phyloP scores from a whole-genome alignment of 2,113 vertebrate genomes.

The Coreoperca whiteheadi region DNA sequence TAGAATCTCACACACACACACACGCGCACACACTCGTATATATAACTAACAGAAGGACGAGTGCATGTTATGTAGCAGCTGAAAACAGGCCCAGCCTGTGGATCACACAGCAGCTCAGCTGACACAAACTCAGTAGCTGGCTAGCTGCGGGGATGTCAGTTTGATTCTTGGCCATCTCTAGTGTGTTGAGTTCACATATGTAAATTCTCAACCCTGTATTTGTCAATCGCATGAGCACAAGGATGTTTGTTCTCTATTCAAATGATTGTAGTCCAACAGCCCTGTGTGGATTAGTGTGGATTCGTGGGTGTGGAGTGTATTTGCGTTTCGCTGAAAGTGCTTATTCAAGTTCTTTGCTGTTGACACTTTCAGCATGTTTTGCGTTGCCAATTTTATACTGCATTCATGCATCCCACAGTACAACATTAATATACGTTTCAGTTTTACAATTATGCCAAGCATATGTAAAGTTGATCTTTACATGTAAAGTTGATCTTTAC shows the following conservation, averaged over 20 bases:
- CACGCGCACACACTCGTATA: not conserved
- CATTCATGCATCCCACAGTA: not conserved
- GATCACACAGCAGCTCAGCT: slow-evolving; percentile 28
- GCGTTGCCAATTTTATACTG: slow-evolving; percentile 6
- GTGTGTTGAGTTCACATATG: slow-evolving; percentile 8
- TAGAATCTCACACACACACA: slow-evolving; percentile 24
- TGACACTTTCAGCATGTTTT: slow-evolving; percentile 40
- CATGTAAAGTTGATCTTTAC: not conserved
- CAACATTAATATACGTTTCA: not conserved
- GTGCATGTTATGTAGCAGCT: slow-evolving; percentile 20
- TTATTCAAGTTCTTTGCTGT: slow-evolving; percentile 50
- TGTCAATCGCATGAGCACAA: not conserved
- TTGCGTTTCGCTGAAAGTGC: slow-evolving; percentile 41
- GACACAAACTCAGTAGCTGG: slow-evolving; percentile 23
- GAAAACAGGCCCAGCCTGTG: slow-evolving; percentile 22
- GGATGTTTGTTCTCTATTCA: slow-evolving; percentile 27
- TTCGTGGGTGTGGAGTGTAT: slow-evolving; percentile 40
- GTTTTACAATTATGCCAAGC: not conserved
- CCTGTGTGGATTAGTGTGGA: slow-evolving; percentile 24
- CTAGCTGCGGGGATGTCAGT: slow-evolving; percentile 1
- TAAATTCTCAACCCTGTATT: slow-evolving; percentile 28
- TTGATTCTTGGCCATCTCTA: slow-evolving; percentile 2
- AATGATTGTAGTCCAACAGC: not conserved
- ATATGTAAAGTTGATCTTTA: not conserved
- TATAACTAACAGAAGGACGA: slow-evolving; percentile 35